phyloP scores from a whole-genome alignment of 2,888 invertebrate genomes.

The Busseola fusca region DNA sequence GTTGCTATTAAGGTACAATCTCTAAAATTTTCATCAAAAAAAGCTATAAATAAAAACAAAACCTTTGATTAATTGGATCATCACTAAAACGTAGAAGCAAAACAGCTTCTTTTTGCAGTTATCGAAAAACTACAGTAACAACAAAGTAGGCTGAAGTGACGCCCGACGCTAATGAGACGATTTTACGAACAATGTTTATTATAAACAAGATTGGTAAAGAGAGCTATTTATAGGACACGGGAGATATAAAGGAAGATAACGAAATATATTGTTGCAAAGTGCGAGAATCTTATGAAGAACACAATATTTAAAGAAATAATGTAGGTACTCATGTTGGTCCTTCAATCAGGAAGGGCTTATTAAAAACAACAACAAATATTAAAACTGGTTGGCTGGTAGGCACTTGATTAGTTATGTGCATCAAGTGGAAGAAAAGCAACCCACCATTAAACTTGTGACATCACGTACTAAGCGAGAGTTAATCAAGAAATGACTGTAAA shows the following conservation, averaged over 20 bases:
- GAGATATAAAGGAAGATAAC: not conserved
- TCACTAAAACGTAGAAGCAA: conserved; percentile 39
- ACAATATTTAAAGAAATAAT: not conserved
- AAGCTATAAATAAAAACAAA: conserved; percentile 6
- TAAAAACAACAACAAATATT: not conserved
- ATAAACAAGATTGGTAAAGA: conserved; percentile 13
- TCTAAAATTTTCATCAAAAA: conserved; percentile 19
- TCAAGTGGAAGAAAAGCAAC: conserved; percentile 5
- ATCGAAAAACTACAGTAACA: conserved; percentile 34
- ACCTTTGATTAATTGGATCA: conserved; percentile 46
- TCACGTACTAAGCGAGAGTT: conserved; percentile 27
- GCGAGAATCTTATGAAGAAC: not conserved
- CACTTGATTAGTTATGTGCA: not conserved
- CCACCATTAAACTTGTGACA: not conserved
- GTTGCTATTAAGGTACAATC: conserved; percentile 8
- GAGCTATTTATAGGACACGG: not conserved
- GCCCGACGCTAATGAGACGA: conserved; percentile 21
- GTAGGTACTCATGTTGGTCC: not conserved
- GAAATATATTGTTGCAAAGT: too few relatives aligned
- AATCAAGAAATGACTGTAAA: conserved; percentile 43
- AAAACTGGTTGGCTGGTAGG: not conserved
- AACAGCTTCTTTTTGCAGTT: conserved; percentile 34
- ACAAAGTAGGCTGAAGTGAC: conserved; percentile 34
- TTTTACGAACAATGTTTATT: conserved; percentile 34
- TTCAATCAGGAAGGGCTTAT: not conserved